A percentile compares a stretch with the other conserved stretches of the same genome.
These are phyloP conservation scores for Zaprionus obscuricornis DNA, from an alignment of 2,888 invertebrate genomes.

Conservation along the genomic window DNA sequence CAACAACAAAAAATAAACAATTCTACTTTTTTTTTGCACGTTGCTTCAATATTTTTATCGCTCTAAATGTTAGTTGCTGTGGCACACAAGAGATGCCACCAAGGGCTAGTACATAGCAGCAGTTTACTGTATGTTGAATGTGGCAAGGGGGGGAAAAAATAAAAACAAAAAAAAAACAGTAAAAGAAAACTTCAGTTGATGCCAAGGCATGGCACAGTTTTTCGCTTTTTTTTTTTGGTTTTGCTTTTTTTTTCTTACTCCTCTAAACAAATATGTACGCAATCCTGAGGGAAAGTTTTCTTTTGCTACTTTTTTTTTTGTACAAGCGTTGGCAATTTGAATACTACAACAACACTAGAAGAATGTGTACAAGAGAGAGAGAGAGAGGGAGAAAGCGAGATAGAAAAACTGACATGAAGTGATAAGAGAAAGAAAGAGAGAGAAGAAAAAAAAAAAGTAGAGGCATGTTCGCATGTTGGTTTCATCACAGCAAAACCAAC, in stretches of 20 bases:
- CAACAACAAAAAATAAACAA: constrained; percentile 50
- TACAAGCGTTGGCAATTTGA: constrained; percentile 42
- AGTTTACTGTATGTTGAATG: too few relatives aligned
- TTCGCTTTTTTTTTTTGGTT: constrained; percentile 21
- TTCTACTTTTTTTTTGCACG: constrained; percentile 6
- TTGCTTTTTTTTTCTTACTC: constrained; percentile 5
- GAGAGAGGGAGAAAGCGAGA: too few relatives aligned
- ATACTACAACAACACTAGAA: too few relatives aligned
- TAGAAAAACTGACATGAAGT: too few relatives aligned
- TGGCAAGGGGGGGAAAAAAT: too few relatives aligned
- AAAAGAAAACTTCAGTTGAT: constrained; percentile 1
- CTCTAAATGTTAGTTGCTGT: constrained; percentile 48
- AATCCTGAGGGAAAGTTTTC: constrained; percentile 47
- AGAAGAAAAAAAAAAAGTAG: not conserved
- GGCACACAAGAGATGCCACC: constrained; percentile 23
- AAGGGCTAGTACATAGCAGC: not conserved
- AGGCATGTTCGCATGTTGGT: constrained; percentile 15
- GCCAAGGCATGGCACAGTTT: constrained; percentile 34
- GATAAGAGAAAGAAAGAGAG: too few relatives aligned
- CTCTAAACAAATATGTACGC: constrained; percentile 7
- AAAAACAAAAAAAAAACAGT: constrained; percentile 1
- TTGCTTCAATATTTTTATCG: constrained; percentile 58
- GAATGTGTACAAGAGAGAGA: too few relatives aligned
- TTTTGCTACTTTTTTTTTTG: constrained; percentile 36
- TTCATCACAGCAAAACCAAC: constrained; percentile 24